phyloP scores from a whole-genome alignment of 1,140 invertebrate genomes.

The Anastrepha ludens region DNA sequence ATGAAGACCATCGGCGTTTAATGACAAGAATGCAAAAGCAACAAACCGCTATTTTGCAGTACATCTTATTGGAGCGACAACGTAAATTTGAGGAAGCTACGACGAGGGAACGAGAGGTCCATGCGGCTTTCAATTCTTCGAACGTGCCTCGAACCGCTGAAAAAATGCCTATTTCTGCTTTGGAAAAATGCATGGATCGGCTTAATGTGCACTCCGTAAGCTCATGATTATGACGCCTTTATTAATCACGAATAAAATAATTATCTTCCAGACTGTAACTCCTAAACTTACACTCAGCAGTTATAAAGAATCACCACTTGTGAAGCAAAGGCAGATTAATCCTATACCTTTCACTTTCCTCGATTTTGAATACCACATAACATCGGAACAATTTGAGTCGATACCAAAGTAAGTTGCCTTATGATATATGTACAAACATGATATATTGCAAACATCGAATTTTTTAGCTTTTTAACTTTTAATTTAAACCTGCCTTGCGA shows the following conservation, averaged over 20 bases:
- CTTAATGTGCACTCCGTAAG: neutral
- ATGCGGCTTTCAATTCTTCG: neutral
- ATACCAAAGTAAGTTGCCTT: conserved; percentile 57
- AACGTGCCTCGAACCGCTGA: neutral
- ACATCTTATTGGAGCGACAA: conserved; percentile 44
- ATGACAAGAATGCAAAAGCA: conserved; percentile 53
- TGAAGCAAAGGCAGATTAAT: conserved; percentile 45
- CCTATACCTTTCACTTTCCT: conserved; percentile 57
- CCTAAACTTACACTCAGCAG: conserved; percentile 49
- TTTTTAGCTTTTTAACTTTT: too few relatives aligned
- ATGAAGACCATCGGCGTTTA: conserved; percentile 42
- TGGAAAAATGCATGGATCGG: neutral
- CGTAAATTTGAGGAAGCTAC: conserved; percentile 23
- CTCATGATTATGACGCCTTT: neutral
- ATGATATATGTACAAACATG: neutral
- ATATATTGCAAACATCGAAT: neutral
- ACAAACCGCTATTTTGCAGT: conserved; percentile 36
- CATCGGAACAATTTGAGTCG: conserved; percentile 54
- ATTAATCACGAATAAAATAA: neutral
- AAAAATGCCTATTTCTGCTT: neutral
- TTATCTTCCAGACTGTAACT: neutral
- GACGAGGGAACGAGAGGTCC: conserved; percentile 7
- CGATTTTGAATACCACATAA: conserved; percentile 56
- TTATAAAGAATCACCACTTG: conserved; percentile 56
- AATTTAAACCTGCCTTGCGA: too few relatives aligned